A percentile compares a stretch with the other conserved stretches of the same genome.
Evolutionary conservation across 2,888 invertebrate genomes (phyloP).

Genomic region (Icerya purchasi): DNA sequence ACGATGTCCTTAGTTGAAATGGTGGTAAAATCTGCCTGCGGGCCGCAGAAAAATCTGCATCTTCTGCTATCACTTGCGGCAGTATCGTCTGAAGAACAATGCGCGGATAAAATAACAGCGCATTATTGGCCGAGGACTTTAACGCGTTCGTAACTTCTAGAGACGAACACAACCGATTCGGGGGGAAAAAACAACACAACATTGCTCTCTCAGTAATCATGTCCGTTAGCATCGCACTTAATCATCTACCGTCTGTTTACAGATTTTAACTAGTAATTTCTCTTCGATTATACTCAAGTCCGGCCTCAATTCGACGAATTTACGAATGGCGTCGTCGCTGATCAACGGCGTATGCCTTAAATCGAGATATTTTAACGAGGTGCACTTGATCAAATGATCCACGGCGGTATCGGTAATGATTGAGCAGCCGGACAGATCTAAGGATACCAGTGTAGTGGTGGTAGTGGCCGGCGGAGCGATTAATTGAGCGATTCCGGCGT

Average conservation of each 20-base stretch:
- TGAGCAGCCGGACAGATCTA: conserved; percentile 63
- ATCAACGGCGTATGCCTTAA: conserved; percentile 59
- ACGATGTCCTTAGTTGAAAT: no score
- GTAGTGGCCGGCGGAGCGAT: conserved; percentile 47
- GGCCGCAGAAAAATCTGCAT: no score
- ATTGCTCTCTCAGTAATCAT: no score
- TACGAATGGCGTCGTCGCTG: conserved; percentile 58
- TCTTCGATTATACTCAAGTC: conserved; percentile 13
- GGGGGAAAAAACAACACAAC: no score
- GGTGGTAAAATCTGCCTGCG: no score
- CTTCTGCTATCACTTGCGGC: no score
- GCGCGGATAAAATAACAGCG: no score
- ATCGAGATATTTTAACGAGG: conserved; percentile 44
- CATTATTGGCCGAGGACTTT: no score
- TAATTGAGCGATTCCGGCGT: conserved; percentile 73
- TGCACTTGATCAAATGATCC: conserved; percentile 49
- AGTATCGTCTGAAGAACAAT: no score
- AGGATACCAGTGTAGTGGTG: conserved; percentile 38
- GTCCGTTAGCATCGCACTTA: no score
- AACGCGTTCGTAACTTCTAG: no score
- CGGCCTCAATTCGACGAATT: conserved; percentile 34
- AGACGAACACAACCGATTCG: no score
- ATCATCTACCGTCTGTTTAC: background rate
- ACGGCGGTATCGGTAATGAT: conserved; percentile 60
- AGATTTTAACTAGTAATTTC: conserved; percentile 15